A percentile compares a stretch with the other conserved stretches of the same genome.
Conservation (phyloP, 1,140 invertebrate species). For the Euschistus heros region DNA sequence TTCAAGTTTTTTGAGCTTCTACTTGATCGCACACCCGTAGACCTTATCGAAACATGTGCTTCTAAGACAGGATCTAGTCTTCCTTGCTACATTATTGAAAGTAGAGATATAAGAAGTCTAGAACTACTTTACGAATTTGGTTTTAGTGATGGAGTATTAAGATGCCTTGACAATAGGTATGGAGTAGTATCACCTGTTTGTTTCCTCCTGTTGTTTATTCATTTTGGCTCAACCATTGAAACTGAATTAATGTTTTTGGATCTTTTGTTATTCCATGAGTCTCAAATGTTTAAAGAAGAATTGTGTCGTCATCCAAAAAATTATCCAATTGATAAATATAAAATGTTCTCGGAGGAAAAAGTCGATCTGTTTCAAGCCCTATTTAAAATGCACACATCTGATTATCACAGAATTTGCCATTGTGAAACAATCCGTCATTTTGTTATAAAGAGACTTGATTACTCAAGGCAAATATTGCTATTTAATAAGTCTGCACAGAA, state of each 20-base stretch:
- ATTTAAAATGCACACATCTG: background rate
- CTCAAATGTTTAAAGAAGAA: background rate
- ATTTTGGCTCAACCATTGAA: background rate
- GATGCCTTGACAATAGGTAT: slow-evolving; percentile 10
- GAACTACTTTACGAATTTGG: slow-evolving; percentile 7
- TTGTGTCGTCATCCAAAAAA: background rate
- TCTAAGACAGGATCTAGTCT: background rate
- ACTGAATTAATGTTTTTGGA: slow-evolving; percentile 15
- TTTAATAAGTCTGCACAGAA: background rate
- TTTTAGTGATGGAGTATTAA: slow-evolving; percentile 10
- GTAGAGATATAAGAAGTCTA: slow-evolving; percentile 6
- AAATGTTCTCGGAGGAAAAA: no score
- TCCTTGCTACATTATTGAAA: slow-evolving; percentile 17
- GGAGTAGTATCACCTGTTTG: slow-evolving; percentile 13
- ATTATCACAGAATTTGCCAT: slow-evolving; percentile 5
- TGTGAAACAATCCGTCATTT: background rate
- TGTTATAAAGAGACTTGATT: background rate
- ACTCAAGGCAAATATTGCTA: no score
- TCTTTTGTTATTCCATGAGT: slow-evolving; percentile 9
- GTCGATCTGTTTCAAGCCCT: slow-evolving; percentile 6
- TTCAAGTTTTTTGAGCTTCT: slow-evolving; percentile 15
- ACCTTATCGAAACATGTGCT: slow-evolving; percentile 6
- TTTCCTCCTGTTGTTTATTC: slow-evolving; percentile 8
- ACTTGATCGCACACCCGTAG: slow-evolving; percentile 6
- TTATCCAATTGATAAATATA: no score